Conservation (phyloP, 2,797 vertebrate genomes). For the Otus scops region DNA sequence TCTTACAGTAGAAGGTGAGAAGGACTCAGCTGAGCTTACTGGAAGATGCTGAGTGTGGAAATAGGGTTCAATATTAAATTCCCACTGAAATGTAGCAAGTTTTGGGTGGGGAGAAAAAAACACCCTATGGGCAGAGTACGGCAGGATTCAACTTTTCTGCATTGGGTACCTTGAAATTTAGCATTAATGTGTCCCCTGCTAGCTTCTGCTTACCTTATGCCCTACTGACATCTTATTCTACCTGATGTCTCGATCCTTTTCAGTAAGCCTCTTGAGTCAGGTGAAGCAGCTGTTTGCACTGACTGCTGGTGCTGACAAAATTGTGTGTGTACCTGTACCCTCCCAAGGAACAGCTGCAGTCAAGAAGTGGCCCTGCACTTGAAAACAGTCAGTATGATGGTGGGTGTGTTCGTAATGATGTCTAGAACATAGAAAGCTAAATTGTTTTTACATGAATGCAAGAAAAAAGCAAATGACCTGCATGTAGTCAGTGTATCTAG, state of each 20-base stretch:
- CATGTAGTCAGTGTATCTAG: background rate
- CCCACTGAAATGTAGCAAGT: background rate
- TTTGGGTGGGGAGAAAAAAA: no score
- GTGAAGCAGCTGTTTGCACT: background rate
- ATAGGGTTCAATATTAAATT: background rate
- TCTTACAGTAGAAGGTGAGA: background rate
- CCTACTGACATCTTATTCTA: background rate
- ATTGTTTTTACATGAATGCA: background rate
- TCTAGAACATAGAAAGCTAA: background rate
- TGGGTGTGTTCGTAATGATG: background rate
- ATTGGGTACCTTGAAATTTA: background rate
- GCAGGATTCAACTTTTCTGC: background rate
- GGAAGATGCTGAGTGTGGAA: background rate
- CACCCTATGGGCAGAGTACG: background rate
- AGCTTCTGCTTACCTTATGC: background rate
- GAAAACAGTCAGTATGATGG: background rate
- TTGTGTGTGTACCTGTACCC: background rate
- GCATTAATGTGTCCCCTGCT: background rate
- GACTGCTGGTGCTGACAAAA: background rate
- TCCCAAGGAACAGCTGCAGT: background rate
- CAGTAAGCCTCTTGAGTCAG: background rate
- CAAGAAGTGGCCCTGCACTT: background rate
- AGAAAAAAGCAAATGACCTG: background rate
- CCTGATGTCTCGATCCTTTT: background rate
- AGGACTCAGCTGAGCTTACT: background rate